Evolutionary conservation across 2,888 invertebrate species (phyloP).

Genomic region (Laspeyria flexula): DNA sequence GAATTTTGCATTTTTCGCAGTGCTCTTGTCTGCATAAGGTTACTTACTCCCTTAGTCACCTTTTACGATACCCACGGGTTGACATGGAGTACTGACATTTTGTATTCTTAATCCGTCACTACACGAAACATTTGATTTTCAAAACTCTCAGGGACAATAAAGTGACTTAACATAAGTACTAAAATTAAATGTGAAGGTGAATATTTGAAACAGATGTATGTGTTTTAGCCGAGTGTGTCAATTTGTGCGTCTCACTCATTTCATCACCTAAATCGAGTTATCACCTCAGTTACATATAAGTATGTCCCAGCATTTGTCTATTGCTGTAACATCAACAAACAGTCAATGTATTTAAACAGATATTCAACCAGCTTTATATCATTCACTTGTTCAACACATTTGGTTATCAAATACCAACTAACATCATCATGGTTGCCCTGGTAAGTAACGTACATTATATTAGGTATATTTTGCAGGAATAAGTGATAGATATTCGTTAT

Average conservation of each 20-base stretch:
- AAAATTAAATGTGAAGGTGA: constrained; percentile 8
- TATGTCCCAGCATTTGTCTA: constrained; percentile 53
- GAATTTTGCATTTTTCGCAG: no score
- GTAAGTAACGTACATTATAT: constrained; percentile 54
- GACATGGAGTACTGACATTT: no score
- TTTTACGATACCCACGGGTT: no score
- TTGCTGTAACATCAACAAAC: constrained; percentile 71
- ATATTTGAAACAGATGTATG: constrained; percentile 4
- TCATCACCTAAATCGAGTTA: constrained; percentile 70
- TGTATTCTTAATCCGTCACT: no score
- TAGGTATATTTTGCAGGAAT: background rate
- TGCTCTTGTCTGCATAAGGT: no score
- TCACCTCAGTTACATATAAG: constrained; percentile 67
- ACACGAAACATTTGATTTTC: no score
- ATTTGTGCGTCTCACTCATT: constrained; percentile 49
- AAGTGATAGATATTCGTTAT: no score
- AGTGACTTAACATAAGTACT: no score
- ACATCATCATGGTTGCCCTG: constrained; percentile 61
- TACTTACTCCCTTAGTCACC: no score
- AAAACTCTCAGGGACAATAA: no score
- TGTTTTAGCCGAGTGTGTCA: constrained; percentile 39
- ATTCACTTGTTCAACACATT: constrained; percentile 46
- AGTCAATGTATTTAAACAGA: constrained; percentile 73
- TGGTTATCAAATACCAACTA: constrained; percentile 20
- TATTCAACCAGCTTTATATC: constrained; percentile 44